These are phyloP conservation scores for Acipenser oxyrinchus DNA, from an alignment of 2,797 vertebrate species.

Conservation along the genomic window DNA sequence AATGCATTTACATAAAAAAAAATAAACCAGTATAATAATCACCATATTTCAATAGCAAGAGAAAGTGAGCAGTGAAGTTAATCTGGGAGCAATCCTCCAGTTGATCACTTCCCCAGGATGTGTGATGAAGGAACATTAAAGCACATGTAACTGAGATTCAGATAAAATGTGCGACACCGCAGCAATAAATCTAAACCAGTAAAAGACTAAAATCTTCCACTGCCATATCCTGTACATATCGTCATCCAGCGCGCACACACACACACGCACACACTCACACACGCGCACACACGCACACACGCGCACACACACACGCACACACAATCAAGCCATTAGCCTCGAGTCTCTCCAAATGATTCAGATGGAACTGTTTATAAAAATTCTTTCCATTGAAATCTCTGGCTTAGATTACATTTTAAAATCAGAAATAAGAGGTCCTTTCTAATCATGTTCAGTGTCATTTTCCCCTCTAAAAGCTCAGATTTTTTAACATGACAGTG, in stretches of 20 bases:
- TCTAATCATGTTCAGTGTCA: conserved; percentile 63
- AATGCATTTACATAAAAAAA: too few species aligned
- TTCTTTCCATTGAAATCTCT: conserved; percentile 73
- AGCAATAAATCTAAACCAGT: neutral
- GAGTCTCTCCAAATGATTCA: conserved; percentile 57
- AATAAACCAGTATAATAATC: too few species aligned
- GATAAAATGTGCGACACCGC: too few species aligned
- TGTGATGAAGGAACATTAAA: too few species aligned
- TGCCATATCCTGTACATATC: conserved; percentile 41
- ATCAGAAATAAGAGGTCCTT: conserved; percentile 64
- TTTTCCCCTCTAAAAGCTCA: conserved; percentile 47
- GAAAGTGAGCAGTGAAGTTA: too few species aligned
- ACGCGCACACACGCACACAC: neutral
- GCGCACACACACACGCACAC: conserved; percentile 50
- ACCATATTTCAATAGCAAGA: too few species aligned
- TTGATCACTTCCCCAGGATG: too few species aligned
- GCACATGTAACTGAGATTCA: too few species aligned
- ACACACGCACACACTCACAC: conserved; percentile 47
- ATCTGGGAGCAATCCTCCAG: too few species aligned
- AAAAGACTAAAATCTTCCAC: conserved; percentile 14
- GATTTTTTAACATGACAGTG: too few species aligned
- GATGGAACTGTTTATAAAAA: conserved; percentile 73
- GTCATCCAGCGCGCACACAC: conserved; percentile 48
- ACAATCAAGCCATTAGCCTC: conserved; percentile 49
- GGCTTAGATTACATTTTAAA: conserved; percentile 62